Base-by-base conservation (phyloP, 2,113 vertebrate genomes). In the Motacilla alba region DNA sequence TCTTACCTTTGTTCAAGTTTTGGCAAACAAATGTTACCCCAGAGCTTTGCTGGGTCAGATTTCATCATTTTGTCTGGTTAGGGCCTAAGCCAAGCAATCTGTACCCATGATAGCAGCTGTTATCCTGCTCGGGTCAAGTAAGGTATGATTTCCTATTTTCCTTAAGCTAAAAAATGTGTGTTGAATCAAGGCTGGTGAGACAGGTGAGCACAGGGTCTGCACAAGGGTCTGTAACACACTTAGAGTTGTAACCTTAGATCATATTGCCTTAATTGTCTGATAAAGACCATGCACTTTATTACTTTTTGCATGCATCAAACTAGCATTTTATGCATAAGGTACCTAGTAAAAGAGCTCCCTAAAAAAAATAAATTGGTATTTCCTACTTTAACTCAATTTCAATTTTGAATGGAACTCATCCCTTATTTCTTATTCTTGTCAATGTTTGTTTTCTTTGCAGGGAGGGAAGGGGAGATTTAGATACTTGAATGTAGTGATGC, bases 1-100 rank as follows among this genome's bases (percentile, higher is more conserved):
- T 84, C 74, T 95, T 96, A 95, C 91, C 90, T 95, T 87, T 84
- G 47, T 95, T 93, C 33, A 66, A 82, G n/a, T 68, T 96, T 95
- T 95, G 88, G 90, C 86, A 93, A 92, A 86, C 24, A 59, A 55
- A 56, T 59, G 60, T 15, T 76, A 53, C 20, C 87, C 78, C 72
- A 70, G 80, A 94, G 73, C 27, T 88, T 90, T 94, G 68, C 68
- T 88, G 58, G 86, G 77, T 94, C 53, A 81, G 43, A 33, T 96
- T 80, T 90, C 89, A 91, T 86, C 52, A 73, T 80, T 89, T 66
- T 85, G 91, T 93, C 93, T 94, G 78, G 66, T 91, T 91, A 95
- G 43, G 17, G 37, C 62, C 73, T 88, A 87, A 89, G 92, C 84
- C 92, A 96, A 95, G 58, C n/a, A 94, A 37, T 68, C 78, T 93